Evolutionary conservation across 1,140 invertebrate species (phyloP), one percentile per base, ranked within the genome.

Genomic region (Portunus trituberculatus): DNA sequence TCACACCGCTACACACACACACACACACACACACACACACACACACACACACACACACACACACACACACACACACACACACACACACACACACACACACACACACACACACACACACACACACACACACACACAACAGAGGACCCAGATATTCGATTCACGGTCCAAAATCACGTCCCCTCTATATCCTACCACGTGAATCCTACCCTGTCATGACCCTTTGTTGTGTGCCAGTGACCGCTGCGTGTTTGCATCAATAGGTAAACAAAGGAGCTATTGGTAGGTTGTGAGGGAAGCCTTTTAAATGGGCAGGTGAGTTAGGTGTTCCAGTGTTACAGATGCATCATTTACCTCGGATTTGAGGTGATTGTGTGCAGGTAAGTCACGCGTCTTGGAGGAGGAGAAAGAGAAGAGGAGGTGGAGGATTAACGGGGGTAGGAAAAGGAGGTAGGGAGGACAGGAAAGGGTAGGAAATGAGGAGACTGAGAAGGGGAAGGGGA

Each of bases 71-170:
- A 32, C 83, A 32, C 31, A n/a, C 31, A 28, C 31, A 84, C 83
- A 84, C 83, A 84, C 83, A 84, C 83, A n/a, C 31, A 32, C 83
- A 32, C n/a, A n/a, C 83, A 52, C 48, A 52, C 48, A 52, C 48
- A 52, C 48, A 52, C 48, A 52, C 48, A 52, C 48, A 52, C 48
- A 52, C 48, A 52, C 48, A 52, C 48, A 52, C 48, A 52, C 48
- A 52, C 48, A 52, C 48, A 52, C 48, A 52, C 48, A 52, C 48
- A 52, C 48, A 52, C 48, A 52, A n/a, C 48, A 59, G 12, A 59
- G 12, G 12, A 59, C 52, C 10, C 52, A 59, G 52, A 59, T 12
- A 12, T 59, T 59, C 52, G 16, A 59, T 59, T 2, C 8, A 59
- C 12, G 12, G 52, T 10, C 16, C 52, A 59, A 59, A 14, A 14